Evolutionary conservation across 2,888 invertebrate species (phyloP), one percentile per base, ranked within the genome.

Genomic region (Hartigia nigra): DNA sequence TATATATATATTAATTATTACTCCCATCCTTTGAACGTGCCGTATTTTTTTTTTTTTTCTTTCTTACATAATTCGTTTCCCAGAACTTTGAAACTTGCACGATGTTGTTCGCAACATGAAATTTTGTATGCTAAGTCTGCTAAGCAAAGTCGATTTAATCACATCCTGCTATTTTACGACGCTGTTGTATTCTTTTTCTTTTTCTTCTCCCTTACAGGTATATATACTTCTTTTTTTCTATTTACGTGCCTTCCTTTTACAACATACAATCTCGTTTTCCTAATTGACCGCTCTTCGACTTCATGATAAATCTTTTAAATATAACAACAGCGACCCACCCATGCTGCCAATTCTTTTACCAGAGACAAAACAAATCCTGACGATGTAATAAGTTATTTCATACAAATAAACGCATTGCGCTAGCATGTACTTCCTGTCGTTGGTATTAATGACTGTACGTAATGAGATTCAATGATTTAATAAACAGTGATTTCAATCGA

Each of bases 371-470:
- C 14, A 32, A 75, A 75, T 76, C 36, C 69, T 35, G 74, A 76
- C 76, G 76, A 79, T 79, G 78, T 79, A 79, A 76, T 79, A 79
- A 76, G 76, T 78, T 77, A 76, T 79, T 76, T 79, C 74, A 78
- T 78, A 78, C 55, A 31, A 79, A 79, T 79, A 79, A 79, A 79
- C 76, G 72, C 74, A 76, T 74, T 79, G 76, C 74, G 76, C 75
- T 69, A 76, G 78, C 76, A 76, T 76, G 78, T 78, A 75, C 14
- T 70, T 78, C 23, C 31, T 74, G 23, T 69, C 31, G 31, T 77
- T 77, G 32, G 12, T 74, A 74, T 31, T 32, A 74, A n/a, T 36
- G 12, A 31, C 12, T 74, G 55, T 55, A 55, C 23, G 23, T 23
- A 55, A 9, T 23, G 23, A 23, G 55, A 9, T 55, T 55, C 2